These are phyloP conservation scores for Palloptera scutellata DNA, from an alignment of 2,888 invertebrate genomes.

Conservation along the genomic window DNA sequence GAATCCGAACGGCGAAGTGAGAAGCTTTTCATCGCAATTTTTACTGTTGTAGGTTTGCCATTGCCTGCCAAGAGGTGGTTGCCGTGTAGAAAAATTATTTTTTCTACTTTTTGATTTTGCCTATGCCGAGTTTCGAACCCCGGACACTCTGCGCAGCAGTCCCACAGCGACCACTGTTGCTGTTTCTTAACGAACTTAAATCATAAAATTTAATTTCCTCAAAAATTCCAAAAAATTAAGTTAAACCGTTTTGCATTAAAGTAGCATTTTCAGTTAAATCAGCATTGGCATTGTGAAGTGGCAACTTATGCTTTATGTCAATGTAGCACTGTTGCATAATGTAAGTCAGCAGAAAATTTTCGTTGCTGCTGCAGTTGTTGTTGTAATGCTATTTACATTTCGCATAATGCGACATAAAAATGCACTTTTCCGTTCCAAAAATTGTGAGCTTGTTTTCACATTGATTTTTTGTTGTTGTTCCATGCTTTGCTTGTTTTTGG, in stretches of 20 bases:
- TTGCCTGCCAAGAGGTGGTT: too few species aligned
- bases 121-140: too few species aligned
- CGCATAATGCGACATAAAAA: constrained; percentile 32
- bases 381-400: constrained; percentile 19
- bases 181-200: not conserved
- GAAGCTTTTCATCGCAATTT: too few species aligned
- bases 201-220: not conserved
- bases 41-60: too few species aligned
- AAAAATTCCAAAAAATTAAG: not conserved
- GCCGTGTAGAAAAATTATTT: too few species aligned
- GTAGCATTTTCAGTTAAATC: too few species aligned
- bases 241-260: too few species aligned
- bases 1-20: too few species aligned
- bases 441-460: not conserved
- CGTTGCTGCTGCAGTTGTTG: constrained; percentile 5
- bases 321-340: not conserved
- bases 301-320: not conserved
- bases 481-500: constrained; percentile 12
- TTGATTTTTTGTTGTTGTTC: constrained; percentile 4
- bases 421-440: constrained; percentile 26
- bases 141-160: too few species aligned
- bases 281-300: not conserved
- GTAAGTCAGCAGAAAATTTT: not conserved
- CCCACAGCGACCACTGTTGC: not conserved
- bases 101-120: too few species aligned